These are phyloP conservation scores for Prunella strophiata DNA, from an alignment of 2,797 vertebrate species.

Conservation along the genomic window DNA sequence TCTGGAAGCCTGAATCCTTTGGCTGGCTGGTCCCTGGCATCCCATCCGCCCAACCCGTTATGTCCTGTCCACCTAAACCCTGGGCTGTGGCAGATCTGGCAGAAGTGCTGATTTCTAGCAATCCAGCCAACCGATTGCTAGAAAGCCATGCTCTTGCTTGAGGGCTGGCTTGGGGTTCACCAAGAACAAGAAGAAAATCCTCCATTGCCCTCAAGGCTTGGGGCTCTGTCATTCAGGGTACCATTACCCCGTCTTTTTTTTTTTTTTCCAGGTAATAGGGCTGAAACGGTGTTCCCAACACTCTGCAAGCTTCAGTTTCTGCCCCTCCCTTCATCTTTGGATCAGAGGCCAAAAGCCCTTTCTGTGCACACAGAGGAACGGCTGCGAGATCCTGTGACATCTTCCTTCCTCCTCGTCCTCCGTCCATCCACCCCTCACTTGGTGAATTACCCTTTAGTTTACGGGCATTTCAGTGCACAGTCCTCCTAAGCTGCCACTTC, in stretches of 20 bases:
- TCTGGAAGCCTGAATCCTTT: background rate
- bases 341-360: conserved; percentile 41
- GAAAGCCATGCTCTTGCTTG: background rate
- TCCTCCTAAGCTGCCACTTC: background rate
- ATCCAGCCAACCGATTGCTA: rapidly evolving
- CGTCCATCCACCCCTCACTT: conserved; percentile 21
- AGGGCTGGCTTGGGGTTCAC: background rate
- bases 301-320: conserved; percentile 17
- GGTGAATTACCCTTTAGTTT: conserved; percentile 37
- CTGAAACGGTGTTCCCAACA: conserved; percentile 18
- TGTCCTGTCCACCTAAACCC: background rate
- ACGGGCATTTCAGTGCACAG: background rate
- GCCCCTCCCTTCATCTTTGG: conserved; percentile 23
- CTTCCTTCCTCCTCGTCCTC: conserved; percentile 61
- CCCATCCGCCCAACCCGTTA: background rate
- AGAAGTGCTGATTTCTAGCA: rapidly evolving
- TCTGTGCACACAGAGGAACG: conserved; percentile 1
- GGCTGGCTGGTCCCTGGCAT: background rate
- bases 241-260: background rate
- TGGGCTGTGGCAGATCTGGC: background rate
- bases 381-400: conserved; percentile 51
- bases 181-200: background rate
- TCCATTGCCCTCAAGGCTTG: background rate
- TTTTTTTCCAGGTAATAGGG: conserved; percentile 43
- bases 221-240: background rate